Conservation (phyloP, 2,888 invertebrate genomes). For the Podabrus alpinus region DNA sequence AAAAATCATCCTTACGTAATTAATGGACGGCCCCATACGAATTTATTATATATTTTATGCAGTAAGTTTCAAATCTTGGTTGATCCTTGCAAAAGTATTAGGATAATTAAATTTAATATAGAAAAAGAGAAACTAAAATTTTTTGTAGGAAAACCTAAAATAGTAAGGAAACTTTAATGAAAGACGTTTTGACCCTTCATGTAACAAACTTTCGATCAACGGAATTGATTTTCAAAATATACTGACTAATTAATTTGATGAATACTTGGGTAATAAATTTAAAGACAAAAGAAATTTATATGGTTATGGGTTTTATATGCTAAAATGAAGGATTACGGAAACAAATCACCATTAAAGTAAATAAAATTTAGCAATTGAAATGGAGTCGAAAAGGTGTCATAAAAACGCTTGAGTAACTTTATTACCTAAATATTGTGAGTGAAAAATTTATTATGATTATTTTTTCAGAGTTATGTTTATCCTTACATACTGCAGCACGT, state of each 20-base stretch:
- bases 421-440: neutral
- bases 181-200: neutral
- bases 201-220: neutral
- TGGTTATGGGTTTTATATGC: neutral
- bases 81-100: too few species aligned
- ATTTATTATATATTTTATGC: too few species aligned
- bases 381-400: neutral
- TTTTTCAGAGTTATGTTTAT: neutral
- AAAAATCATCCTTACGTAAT: too few species aligned
- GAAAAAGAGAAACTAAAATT: neutral
- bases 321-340: neutral
- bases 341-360: neutral
- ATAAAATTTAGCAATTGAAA: neutral
- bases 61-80: too few species aligned
- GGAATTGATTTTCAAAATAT: neutral
- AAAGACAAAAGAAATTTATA: too few species aligned
- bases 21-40: too few species aligned
- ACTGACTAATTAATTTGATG: neutral
- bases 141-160: neutral
- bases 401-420: neutral
- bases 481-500: neutral
- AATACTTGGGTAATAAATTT: too few species aligned
- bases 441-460: neutral
- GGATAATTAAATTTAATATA: neutral
- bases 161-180: neutral